A percentile compares a stretch with the other conserved stretches of the same genome.
These are phyloP conservation scores for Octodon degus DNA, from an alignment of 2,113 vertebrate genomes.

Conservation along the genomic window DNA sequence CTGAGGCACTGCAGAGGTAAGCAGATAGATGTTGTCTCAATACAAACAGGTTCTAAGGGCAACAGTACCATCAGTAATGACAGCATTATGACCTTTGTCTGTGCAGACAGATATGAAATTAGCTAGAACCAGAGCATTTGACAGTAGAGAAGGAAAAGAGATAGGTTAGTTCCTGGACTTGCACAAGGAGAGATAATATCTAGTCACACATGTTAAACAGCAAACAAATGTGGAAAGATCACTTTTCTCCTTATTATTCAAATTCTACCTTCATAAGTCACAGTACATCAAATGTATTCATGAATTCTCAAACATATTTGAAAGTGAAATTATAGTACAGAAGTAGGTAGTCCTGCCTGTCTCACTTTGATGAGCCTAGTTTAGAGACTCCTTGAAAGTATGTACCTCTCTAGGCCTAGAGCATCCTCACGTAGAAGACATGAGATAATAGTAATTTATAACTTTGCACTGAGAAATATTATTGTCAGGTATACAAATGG, in stretches of 20 bases:
- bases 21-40: background rate
- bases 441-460: slow-evolving; percentile 12
- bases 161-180: background rate
- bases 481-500: background rate
- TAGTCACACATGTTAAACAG: background rate
- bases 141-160: background rate
- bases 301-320: background rate
- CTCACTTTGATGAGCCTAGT: background rate
- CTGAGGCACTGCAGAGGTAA: background rate
- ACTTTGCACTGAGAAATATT: slow-evolving; percentile 12
- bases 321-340: background rate
- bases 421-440: background rate
- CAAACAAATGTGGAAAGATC: background rate
- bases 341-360: background rate
- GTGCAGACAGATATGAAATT: background rate
- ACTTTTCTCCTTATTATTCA: background rate
- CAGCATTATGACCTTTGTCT: background rate
- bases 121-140: background rate
- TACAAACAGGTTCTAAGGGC: background rate
- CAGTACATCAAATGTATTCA: background rate
- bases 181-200: background rate
- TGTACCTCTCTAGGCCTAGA: background rate
- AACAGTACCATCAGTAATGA: background rate
- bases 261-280: background rate
- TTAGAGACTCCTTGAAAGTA: background rate